phyloP scores from a whole-genome alignment of 1,140 invertebrate genomes.

The Lasaia peninsularis region DNA sequence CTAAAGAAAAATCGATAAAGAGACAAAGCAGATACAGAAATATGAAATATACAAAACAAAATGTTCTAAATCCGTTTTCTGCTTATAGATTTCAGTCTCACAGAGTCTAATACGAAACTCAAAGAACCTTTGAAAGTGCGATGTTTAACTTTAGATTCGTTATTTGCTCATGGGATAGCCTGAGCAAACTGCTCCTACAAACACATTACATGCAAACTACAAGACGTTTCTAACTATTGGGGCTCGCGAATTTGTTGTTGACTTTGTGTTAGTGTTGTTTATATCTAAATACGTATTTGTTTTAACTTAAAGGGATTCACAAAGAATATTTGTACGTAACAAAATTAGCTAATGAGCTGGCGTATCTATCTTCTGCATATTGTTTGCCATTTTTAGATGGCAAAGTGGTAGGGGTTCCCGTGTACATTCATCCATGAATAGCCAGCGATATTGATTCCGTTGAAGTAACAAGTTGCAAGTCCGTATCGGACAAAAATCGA shows the following conservation, averaged over 20 bases:
- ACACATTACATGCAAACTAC: slow-evolving; percentile 11
- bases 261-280: slow-evolving; percentile 10
- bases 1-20: too few relatives aligned
- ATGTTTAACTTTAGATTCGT: slow-evolving; percentile 10
- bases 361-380: too few relatives aligned
- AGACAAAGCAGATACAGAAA: too few relatives aligned
- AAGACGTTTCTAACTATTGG: slow-evolving; percentile 11
- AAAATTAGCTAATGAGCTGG: too few relatives aligned
- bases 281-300: slow-evolving; percentile 1
- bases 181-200: background rate
- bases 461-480: too few relatives aligned
- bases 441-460: too few relatives aligned
- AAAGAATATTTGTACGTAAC: too few relatives aligned
- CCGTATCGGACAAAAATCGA: too few relatives aligned
- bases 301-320: background rate
- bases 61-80: background rate
- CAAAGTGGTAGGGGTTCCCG: too few relatives aligned
- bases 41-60: background rate
- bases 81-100: background rate
- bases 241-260: slow-evolving; percentile 1
- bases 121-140: slow-evolving; percentile 9
- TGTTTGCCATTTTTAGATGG: too few relatives aligned
- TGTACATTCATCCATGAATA: too few relatives aligned
- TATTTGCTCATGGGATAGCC: slow-evolving; percentile 3
- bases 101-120: slow-evolving; percentile 4